phyloP scores from a whole-genome alignment of 2,888 invertebrate species.

The Lasioglossum morio region DNA sequence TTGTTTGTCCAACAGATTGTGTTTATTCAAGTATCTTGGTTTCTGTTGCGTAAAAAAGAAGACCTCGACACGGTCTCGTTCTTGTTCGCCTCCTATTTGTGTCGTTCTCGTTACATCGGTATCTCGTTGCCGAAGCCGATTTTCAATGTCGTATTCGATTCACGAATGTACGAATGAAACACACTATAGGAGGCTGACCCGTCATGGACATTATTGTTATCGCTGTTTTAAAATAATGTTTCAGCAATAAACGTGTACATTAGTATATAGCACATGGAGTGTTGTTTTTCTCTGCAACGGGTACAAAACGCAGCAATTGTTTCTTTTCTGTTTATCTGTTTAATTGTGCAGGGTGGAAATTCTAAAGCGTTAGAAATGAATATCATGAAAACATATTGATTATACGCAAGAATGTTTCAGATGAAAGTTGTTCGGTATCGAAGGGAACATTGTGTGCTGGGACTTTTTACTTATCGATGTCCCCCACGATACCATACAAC shows the following conservation, averaged over 20 bases:
- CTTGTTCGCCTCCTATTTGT: slow-evolving; percentile 68
- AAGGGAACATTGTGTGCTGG: too few relatives aligned
- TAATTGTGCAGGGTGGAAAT: not conserved
- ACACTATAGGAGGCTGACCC: slow-evolving; percentile 76
- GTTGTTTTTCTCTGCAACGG: slow-evolving; percentile 71
- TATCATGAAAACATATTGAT: too few relatives aligned
- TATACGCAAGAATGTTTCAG: too few relatives aligned
- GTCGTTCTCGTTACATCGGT: slow-evolving; percentile 16
- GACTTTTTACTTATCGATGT: too few relatives aligned
- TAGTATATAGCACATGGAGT: slow-evolving; percentile 76
- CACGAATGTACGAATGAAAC: slow-evolving; percentile 60
- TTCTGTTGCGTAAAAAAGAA: slow-evolving; percentile 3
- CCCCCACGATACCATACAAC: too few relatives aligned
- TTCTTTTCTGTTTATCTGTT: slow-evolving; percentile 43
- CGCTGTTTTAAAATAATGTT: slow-evolving; percentile 82
- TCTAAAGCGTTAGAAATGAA: too few relatives aligned
- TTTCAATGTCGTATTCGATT: not conserved
- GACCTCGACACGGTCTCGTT: slow-evolving; percentile 47
- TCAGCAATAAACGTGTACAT: slow-evolving; percentile 84
- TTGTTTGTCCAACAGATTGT: slow-evolving; percentile 23
- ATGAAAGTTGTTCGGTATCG: too few relatives aligned
- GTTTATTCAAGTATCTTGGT: slow-evolving; percentile 9
- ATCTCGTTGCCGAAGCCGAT: not conserved
- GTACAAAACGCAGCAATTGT: slow-evolving; percentile 80
- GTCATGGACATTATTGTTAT: slow-evolving; percentile 76